phyloP scores from a whole-genome alignment of 1,140 invertebrate species.

The Macrotrachela quadricornifera region DNA sequence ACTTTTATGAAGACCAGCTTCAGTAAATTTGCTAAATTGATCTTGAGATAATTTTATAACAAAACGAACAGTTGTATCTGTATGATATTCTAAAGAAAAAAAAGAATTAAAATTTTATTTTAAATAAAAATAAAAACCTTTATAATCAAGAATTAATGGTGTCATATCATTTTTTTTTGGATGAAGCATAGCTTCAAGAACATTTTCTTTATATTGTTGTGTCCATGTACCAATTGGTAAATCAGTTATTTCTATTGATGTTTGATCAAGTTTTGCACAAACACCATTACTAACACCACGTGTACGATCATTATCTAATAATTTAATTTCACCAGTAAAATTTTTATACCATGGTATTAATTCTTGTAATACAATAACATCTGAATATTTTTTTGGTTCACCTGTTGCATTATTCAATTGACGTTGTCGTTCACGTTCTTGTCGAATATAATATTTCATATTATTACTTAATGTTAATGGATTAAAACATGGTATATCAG shows the following conservation, averaged over 20 bases:
- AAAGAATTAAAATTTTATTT: too few relatives aligned
- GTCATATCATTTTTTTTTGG: not conserved
- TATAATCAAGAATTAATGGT: conserved; percentile 6
- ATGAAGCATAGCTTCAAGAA: conserved; percentile 58
- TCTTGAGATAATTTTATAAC: conserved; percentile 56
- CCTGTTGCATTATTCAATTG: too few relatives aligned
- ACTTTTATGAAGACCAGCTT: conserved; percentile 67
- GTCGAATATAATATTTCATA: conserved; percentile 56
- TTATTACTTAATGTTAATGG: conserved; percentile 72
- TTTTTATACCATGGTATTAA: conserved; percentile 73
- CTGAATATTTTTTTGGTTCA: conserved; percentile 34
- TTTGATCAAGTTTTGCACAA: conserved; percentile 52
- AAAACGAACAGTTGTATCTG: conserved; percentile 78
- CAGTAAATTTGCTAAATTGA: conserved; percentile 39
- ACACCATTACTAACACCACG: conserved; percentile 49
- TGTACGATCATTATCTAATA: conserved; percentile 50
- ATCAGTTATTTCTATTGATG: conserved; percentile 83
- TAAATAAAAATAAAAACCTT: not conserved
- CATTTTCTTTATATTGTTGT: conserved; percentile 79
- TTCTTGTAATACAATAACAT: conserved; percentile 15
- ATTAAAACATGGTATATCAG: conserved; percentile 87
- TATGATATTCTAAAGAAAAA: conserved; percentile 54
- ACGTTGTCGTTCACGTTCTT: conserved; percentile 26
- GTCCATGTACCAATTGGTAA: conserved; percentile 83
- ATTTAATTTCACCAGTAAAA: conserved; percentile 60